These are phyloP conservation scores for Diaprepes abbreviatus DNA, from an alignment of 2,888 invertebrate species.

Conservation along the genomic window DNA sequence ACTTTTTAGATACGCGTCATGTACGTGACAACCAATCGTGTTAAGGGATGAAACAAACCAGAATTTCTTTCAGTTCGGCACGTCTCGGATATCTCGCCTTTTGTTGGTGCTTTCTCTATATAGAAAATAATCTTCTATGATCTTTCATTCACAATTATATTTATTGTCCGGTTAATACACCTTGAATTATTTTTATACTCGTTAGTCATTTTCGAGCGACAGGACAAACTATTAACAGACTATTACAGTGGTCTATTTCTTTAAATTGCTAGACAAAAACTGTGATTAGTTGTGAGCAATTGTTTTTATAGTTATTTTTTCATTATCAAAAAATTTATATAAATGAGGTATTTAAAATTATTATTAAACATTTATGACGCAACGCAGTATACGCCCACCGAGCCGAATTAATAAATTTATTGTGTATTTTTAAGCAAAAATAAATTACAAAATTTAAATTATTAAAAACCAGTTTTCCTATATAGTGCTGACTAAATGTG, in stretches of 20 bases:
- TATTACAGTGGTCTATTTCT: neutral
- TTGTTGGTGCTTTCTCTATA: slow-evolving; percentile 43
- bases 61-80: slow-evolving; percentile 43
- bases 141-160: slow-evolving; percentile 40
- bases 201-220: slow-evolving; percentile 44
- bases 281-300: too few relatives aligned
- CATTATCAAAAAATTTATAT: too few relatives aligned
- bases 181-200: slow-evolving; percentile 47
- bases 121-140: slow-evolving; percentile 36
- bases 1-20: neutral
- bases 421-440: too few relatives aligned
- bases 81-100: slow-evolving; percentile 31
- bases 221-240: slow-evolving; percentile 18
- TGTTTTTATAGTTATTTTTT: too few relatives aligned
- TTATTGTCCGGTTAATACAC: slow-evolving; percentile 48
- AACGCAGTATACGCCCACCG: too few relatives aligned
- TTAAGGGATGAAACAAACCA: slow-evolving; percentile 44
- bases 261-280: neutral
- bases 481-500: too few relatives aligned
- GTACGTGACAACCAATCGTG: slow-evolving; percentile 44
- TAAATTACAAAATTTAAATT: too few relatives aligned
- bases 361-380: too few relatives aligned
- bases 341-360: too few relatives aligned
- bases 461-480: too few relatives aligned
- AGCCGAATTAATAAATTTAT: too few relatives aligned